Evolutionary conservation across 2,888 invertebrate genomes (phyloP), one percentile per base, ranked within the genome.

Genomic region (Drosophila vallismaia): DNA sequence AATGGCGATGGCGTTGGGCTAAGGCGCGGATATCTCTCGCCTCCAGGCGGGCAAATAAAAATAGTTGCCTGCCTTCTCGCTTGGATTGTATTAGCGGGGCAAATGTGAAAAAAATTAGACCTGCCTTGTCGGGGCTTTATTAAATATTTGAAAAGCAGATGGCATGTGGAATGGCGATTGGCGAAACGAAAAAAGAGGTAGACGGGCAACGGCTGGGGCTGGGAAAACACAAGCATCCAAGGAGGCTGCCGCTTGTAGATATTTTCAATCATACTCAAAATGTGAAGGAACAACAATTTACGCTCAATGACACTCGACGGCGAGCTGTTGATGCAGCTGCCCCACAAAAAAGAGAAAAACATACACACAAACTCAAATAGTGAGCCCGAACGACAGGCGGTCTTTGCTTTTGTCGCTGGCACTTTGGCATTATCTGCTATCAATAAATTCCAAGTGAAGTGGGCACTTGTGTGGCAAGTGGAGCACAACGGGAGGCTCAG

Each of bases 211-310:
- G 75, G 56, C 71, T 74, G 74, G 14, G 14, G 14, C 14, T 14
- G 14, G 52, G 48, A 67, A 62, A 73, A 76, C 79, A 69, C 45
- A 46, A 36, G 48, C 50, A 36, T 45, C 31, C 8, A 46, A 42
- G 53, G 28, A 45, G 60, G 24, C 50, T 40, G 36, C 60, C 63
- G 66, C 57, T 81, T 86, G 84, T 84, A 75, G 79, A 86, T 84
- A 83, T 86, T 90, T 86, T 90, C 88, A 89, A 90, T 88, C 83
- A 88, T 83, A 89, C 89, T 90, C 82, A 79, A 86, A 86, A 83
- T 78, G 85, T 84, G 79, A 84, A 85, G 82, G 71, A 90, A 90
- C 87, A 90, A 90, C 90, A 90, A 89, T 88, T 90, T 90, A 79
- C 79, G 84, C 86, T 90, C 88, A 89, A 90, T 87, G 90, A 75